Conservation (phyloP, 1,140 invertebrate species). For the Centruroides sculpturatus region DNA sequence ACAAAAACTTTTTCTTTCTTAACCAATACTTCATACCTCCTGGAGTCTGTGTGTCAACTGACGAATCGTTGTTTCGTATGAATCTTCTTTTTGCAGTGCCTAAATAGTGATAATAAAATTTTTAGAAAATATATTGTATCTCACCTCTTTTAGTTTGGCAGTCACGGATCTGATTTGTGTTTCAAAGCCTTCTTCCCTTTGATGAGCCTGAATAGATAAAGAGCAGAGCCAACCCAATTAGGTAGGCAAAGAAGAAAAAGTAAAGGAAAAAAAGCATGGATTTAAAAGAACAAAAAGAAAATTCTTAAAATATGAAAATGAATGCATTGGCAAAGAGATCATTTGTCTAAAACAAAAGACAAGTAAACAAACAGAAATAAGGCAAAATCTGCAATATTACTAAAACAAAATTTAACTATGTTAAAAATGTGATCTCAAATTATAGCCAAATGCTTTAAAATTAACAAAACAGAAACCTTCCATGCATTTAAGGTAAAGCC, state of each 20-base stretch:
- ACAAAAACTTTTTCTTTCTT: background rate
- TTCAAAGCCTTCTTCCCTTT: slow-evolving; percentile 99
- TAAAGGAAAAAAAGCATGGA: background rate
- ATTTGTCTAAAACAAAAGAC: too few relatives aligned
- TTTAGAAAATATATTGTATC: slow-evolving; percentile 15
- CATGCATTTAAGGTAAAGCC: too few relatives aligned
- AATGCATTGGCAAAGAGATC: too few relatives aligned
- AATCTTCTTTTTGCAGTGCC: slow-evolving; percentile 43
- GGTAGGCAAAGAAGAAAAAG: background rate
- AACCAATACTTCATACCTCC: slow-evolving; percentile 25
- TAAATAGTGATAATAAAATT: slow-evolving; percentile 13
- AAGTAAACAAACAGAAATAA: too few relatives aligned
- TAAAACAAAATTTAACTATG: too few relatives aligned
- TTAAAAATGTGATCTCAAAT: too few relatives aligned
- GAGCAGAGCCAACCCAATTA: background rate
- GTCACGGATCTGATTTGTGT: slow-evolving; percentile 99
- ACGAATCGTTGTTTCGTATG: slow-evolving; percentile 42
- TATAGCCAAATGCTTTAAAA: too few relatives aligned
- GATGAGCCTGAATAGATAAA: slow-evolving; percentile 68
- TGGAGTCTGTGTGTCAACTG: slow-evolving; percentile 39
- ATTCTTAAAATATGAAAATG: background rate
- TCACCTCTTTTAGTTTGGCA: slow-evolving; percentile 97
- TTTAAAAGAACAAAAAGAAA: background rate
- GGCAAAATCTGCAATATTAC: too few relatives aligned
- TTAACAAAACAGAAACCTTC: too few relatives aligned